These are phyloP conservation scores for Lasius fuliginosus DNA, from an alignment of 2,888 invertebrate genomes.

Conservation along the genomic window DNA sequence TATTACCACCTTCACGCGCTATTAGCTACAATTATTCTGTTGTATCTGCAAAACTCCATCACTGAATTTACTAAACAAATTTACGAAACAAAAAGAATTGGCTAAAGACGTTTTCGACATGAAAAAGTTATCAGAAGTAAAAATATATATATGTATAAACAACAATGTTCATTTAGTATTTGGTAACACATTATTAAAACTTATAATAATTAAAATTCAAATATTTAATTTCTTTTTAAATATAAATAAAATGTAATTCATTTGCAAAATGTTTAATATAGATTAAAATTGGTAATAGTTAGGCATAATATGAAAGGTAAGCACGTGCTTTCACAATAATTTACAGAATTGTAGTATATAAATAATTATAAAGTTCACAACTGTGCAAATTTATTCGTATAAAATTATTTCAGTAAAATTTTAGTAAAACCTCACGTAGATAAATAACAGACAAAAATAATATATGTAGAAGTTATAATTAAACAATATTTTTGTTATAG, in stretches of 20 bases:
- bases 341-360: not conserved
- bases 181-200: not conserved
- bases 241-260: too few species aligned
- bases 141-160: not conserved
- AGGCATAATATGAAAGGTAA: not conserved
- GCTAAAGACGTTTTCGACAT: not conserved
- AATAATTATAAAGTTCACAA: not conserved
- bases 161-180: not conserved
- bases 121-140: not conserved
- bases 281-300: not conserved
- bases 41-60: conserved; percentile 5
- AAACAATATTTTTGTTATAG: not conserved
- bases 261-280: not conserved
- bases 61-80: not conserved
- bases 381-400: not conserved
- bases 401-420: not conserved
- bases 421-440: not conserved
- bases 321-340: not conserved
- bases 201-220: not conserved
- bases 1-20: conserved; percentile 10
- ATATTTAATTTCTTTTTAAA: not conserved
- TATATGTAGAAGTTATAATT: conserved; percentile 11
- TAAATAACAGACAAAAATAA: not conserved
- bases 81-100: not conserved
- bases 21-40: conserved; percentile 6